Evolutionary conservation across 1,140 invertebrate species (phyloP).

Genomic region (Drosophila mayri): DNA sequence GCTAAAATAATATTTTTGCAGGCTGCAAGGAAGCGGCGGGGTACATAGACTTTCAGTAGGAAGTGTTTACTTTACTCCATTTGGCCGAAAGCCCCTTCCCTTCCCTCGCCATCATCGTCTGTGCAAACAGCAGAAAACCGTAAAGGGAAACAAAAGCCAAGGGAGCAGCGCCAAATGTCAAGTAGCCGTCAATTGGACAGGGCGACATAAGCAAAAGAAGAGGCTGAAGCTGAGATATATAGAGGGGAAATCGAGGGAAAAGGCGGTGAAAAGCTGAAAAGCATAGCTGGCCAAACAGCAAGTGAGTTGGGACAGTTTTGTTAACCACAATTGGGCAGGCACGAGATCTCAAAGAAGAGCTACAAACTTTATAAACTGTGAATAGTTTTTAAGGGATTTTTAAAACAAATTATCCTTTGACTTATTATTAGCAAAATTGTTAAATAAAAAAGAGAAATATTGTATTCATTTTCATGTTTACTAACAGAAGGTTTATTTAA

Average conservation of each 20-base stretch:
- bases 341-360: constrained; percentile 7
- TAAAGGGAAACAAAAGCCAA: constrained; percentile 50
- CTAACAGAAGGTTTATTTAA: no score
- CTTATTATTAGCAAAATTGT: no score
- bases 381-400: no score
- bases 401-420: no score
- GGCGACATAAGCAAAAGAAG: constrained; percentile 34
- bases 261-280: constrained; percentile 14
- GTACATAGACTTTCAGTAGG: constrained; percentile 29
- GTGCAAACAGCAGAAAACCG: constrained; percentile 63
- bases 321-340: constrained; percentile 69
- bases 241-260: not conserved
- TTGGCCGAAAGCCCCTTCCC: constrained; percentile 29
- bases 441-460: no score
- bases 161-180: constrained; percentile 69
- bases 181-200: constrained; percentile 81
- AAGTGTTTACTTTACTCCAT: constrained; percentile 56
- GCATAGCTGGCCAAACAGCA: constrained; percentile 28
- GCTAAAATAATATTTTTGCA: constrained; percentile 80
- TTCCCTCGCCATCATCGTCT: constrained; percentile 14
- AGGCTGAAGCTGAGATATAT: not conserved
- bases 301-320: constrained; percentile 40
- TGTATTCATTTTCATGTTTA: no score
- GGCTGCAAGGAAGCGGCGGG: constrained; percentile 14
- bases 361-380: not conserved